phyloP scores from a whole-genome alignment of 2,113 vertebrate species.

The Apeltes quadracus region DNA sequence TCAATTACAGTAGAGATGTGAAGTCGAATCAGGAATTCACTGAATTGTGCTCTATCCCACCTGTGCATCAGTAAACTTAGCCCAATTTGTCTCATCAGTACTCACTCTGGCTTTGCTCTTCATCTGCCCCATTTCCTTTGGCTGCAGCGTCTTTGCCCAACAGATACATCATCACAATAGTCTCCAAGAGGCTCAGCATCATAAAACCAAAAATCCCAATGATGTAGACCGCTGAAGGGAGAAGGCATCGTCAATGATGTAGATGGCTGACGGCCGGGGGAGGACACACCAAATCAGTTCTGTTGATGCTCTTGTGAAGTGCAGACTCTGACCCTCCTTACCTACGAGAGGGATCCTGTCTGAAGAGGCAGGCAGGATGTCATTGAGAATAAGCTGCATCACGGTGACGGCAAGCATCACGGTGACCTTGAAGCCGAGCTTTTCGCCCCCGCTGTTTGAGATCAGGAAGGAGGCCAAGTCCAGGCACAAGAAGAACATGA shows the following conservation, averaged over 20 bases:
- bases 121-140: background rate
- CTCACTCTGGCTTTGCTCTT: background rate
- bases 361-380: constrained; percentile 73
- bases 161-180: constrained; percentile 75
- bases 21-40: background rate
- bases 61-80: background rate
- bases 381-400: constrained; percentile 78
- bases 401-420: constrained; percentile 66
- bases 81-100: constrained; percentile 1
- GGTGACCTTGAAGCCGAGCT: constrained; percentile 77
- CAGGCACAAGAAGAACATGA: constrained; percentile 78
- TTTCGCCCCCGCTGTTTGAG: constrained; percentile 77
- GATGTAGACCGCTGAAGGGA: constrained; percentile 51
- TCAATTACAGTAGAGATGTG: background rate
- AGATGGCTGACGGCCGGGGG: too few species aligned
- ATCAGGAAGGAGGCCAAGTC: constrained; percentile 82
- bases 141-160: constrained; percentile 45
- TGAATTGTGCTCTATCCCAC: background rate
- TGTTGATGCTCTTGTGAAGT: background rate
- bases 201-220: constrained; percentile 79
- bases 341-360: constrained; percentile 73
- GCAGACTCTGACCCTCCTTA: constrained; percentile 40
- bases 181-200: constrained; percentile 80
- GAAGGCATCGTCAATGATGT: background rate
- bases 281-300: background rate